phyloP scores from a whole-genome alignment of 1,140 invertebrate genomes.

The Eupristina koningsbergeri region DNA sequence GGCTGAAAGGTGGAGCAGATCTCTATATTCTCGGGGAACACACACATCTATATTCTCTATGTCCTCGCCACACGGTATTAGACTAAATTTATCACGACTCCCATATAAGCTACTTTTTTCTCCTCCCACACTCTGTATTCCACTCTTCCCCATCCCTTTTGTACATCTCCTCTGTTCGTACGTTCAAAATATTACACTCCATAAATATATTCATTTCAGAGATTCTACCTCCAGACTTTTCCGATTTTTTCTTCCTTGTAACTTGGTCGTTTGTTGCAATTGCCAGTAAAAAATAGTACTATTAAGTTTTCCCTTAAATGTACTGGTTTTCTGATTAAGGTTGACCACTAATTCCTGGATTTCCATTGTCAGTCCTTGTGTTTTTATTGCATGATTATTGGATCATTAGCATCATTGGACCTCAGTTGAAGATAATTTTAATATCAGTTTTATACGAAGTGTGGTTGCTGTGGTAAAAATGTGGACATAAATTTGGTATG shows the following conservation, averaged over 20 bases:
- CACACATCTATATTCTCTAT: not conserved
- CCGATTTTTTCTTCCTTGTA: too few relatives aligned
- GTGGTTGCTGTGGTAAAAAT: not conserved
- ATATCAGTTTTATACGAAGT: too few relatives aligned
- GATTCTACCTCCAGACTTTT: too few relatives aligned
- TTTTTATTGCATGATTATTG: too few relatives aligned
- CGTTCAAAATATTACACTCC: not conserved
- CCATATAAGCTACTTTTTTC: slow-evolving; percentile 42
- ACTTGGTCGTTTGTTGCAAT: too few relatives aligned
- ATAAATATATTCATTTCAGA: too few relatives aligned
- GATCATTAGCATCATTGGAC: too few relatives aligned
- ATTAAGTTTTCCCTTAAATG: too few relatives aligned
- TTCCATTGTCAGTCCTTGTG: not conserved
- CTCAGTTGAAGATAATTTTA: too few relatives aligned
- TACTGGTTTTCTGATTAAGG: not conserved
- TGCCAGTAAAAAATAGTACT: too few relatives aligned
- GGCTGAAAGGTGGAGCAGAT: too few relatives aligned
- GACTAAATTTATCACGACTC: slow-evolving; percentile 50
- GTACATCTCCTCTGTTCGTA: not conserved
- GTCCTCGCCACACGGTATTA: slow-evolving; percentile 19
- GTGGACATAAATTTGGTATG: not conserved
- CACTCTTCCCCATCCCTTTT: not conserved
- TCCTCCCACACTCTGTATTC: not conserved
- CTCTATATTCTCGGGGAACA: not conserved
- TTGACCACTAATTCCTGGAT: not conserved